Percentiles rank a stretch among this genome's conserved stretches.
These are phyloP conservation scores for Lomographa bimaculata DNA, from an alignment of 2,888 invertebrate genomes.

Conservation along the genomic window DNA sequence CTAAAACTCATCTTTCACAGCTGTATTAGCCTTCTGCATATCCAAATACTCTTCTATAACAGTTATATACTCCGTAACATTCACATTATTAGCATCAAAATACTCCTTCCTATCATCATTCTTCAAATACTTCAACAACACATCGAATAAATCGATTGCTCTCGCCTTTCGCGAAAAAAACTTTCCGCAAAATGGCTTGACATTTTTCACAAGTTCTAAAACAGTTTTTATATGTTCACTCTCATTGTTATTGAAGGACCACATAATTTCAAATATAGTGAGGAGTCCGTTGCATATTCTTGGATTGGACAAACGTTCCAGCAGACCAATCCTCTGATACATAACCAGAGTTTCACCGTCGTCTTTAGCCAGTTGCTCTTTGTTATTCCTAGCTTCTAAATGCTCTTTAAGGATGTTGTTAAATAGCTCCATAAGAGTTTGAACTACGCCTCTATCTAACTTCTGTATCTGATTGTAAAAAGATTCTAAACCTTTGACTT, in stretches of 20 bases:
- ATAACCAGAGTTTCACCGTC: constrained; percentile 44
- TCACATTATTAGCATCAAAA: constrained; percentile 38
- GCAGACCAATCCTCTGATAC: constrained; percentile 61
- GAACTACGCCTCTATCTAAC: constrained; percentile 47
- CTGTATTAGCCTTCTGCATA: no score
- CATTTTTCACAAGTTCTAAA: constrained; percentile 51
- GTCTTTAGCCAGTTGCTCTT: constrained; percentile 33
- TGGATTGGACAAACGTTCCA: constrained; percentile 56
- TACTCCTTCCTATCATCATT: constrained; percentile 36
- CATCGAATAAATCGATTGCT: constrained; percentile 44
- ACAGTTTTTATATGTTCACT: constrained; percentile 39
- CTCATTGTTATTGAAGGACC: constrained; percentile 42
- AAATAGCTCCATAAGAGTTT: constrained; percentile 56
- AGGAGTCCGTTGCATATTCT: constrained; percentile 59
- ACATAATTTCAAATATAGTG: constrained; percentile 49
- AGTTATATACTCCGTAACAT: constrained; percentile 40
- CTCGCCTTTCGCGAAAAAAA: constrained; percentile 44
- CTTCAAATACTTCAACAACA: constrained; percentile 43
- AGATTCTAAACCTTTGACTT: constrained; percentile 58
- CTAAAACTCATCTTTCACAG: no score
- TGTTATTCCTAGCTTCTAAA: constrained; percentile 41
- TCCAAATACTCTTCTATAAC: constrained; percentile 50
- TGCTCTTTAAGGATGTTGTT: constrained; percentile 66
- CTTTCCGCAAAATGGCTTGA: constrained; percentile 55
- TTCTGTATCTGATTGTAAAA: constrained; percentile 62